Evolutionary conservation across 2,113 vertebrate genomes (phyloP).

Genomic region (Thalassarche chlororhynchos): DNA sequence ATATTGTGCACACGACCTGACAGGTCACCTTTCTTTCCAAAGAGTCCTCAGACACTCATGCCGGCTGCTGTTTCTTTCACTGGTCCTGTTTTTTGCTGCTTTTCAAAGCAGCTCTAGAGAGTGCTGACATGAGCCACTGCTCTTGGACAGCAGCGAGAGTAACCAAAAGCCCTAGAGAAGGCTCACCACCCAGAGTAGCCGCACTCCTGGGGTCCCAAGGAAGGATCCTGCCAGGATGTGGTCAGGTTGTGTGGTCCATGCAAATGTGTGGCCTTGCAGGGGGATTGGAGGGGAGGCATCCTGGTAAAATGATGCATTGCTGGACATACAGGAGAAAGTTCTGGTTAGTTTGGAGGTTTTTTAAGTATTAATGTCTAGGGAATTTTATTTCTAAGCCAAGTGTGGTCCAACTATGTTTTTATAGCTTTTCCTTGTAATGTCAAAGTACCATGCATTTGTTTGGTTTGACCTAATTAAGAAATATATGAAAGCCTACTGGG

Average conservation of each 20-base stretch:
- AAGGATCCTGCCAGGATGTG: background rate
- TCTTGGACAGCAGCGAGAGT: background rate
- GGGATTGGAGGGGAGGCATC: background rate
- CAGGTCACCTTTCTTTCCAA: background rate
- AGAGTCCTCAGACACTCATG: background rate
- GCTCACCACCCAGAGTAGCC: background rate
- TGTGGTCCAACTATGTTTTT: background rate
- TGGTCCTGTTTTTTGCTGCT: background rate
- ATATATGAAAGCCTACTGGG: background rate
- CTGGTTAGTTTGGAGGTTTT: background rate
- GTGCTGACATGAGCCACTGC: background rate
- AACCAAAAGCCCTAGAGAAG: background rate
- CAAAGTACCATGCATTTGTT: background rate
- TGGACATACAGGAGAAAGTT: background rate
- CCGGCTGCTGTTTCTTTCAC: background rate
- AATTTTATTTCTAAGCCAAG: background rate
- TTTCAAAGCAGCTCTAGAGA: background rate
- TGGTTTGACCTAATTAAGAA: background rate
- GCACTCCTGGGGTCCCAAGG: background rate
- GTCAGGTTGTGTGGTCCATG: background rate
- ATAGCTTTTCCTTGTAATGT: background rate
- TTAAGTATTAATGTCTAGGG: background rate
- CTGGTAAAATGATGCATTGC: background rate
- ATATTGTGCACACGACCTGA: rapidly evolving
- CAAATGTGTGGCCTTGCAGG: background rate